phyloP scores from a whole-genome alignment of 2,888 invertebrate genomes.

The Nemotelus pantherinus region DNA sequence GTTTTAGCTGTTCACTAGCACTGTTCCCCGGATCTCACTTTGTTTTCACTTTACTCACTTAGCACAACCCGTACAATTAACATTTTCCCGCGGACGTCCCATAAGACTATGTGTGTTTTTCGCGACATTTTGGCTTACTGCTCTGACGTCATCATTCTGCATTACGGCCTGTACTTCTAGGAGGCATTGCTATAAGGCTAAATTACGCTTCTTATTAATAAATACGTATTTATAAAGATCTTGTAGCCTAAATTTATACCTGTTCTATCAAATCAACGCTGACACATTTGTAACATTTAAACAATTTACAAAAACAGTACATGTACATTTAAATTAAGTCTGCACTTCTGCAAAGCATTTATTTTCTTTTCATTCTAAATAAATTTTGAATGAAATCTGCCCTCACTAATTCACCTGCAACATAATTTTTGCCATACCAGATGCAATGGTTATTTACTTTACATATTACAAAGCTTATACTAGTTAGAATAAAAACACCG shows the following conservation, averaged over 20 bases:
- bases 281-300: conserved; percentile 27
- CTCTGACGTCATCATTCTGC: too few species aligned
- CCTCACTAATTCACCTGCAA: conserved; percentile 22
- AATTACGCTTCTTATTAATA: conserved; percentile 49
- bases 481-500: too few species aligned
- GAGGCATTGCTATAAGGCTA: too few species aligned
- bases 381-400: neutral
- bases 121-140: too few species aligned
- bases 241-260: conserved; percentile 32
- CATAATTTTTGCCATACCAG: neutral
- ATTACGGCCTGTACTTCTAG: too few species aligned
- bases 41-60: too few species aligned
- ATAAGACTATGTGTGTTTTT: too few species aligned
- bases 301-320: neutral
- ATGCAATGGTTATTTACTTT: neutral
- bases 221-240: conserved; percentile 46
- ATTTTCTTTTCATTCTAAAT: neutral
- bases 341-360: neutral
- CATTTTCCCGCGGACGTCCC: too few species aligned
- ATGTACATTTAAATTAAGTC: too few species aligned
- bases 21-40: too few species aligned
- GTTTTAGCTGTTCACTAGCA: too few species aligned
- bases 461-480: neutral
- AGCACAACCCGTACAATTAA: too few species aligned
- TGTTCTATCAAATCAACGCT: conserved; percentile 5